Conservation (phyloP, 2,888 invertebrate genomes). For the Drosophila vallismaia region DNA sequence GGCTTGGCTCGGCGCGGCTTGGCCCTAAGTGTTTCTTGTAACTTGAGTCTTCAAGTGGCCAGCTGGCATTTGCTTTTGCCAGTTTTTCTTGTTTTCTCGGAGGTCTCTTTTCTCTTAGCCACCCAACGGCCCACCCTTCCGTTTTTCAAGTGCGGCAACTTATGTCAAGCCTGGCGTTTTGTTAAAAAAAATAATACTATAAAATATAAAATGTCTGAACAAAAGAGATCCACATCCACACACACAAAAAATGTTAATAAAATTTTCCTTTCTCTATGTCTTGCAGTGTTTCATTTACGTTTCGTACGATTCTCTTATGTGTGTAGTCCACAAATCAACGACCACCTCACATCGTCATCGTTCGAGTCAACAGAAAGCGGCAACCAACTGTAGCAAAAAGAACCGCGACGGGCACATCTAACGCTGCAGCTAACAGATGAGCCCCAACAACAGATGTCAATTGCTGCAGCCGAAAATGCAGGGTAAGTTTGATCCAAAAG, state of each 20-base stretch:
- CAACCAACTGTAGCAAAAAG: conserved; percentile 40
- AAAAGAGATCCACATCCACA: conserved; percentile 41
- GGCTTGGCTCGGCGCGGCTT: conserved; percentile 39
- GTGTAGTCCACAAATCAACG: conserved; percentile 47
- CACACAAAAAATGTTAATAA: conserved; percentile 59
- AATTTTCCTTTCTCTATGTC: conserved; percentile 32
- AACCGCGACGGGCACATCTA: conserved; percentile 82
- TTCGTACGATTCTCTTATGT: conserved; percentile 55
- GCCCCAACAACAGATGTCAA: conserved; percentile 84
- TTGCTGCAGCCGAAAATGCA: conserved; percentile 85
- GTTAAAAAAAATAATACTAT: conserved; percentile 57
- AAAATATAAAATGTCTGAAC: conserved; percentile 43
- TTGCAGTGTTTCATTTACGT: conserved; percentile 69
- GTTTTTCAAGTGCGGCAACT: conserved; percentile 59
- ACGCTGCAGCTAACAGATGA: conserved; percentile 84
- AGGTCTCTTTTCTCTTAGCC: conserved; percentile 9
- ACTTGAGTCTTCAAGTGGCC: conserved; percentile 78
- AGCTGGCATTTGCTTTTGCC: conserved; percentile 74
- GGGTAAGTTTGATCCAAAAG: conserved; percentile 78
- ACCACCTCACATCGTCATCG: conserved; percentile 34
- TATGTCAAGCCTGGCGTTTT: conserved; percentile 65
- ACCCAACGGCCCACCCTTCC: neutral
- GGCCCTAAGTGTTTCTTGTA: conserved; percentile 79
- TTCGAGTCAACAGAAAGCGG: neutral
- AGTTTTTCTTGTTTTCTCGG: conserved; percentile 52